Evolutionary conservation across 2,797 vertebrate genomes (phyloP).

Genomic region (Gorsachius magnificus): DNA sequence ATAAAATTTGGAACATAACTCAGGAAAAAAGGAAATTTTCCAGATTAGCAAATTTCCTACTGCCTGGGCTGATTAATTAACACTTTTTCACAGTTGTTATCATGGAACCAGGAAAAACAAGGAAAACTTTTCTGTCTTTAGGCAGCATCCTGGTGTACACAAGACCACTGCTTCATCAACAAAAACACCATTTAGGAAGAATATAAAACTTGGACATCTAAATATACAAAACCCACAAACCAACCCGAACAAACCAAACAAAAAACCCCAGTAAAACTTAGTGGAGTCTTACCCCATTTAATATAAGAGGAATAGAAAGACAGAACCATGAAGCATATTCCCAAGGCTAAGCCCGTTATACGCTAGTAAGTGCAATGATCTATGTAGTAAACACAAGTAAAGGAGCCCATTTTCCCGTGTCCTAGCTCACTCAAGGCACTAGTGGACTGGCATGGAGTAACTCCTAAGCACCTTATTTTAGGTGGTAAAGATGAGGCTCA

Average conservation of each 20-base stretch:
- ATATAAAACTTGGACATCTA: background rate
- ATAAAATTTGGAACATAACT: background rate
- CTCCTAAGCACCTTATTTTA: background rate
- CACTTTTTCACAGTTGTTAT: background rate
- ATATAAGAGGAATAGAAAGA: background rate
- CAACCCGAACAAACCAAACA: rapidly evolving
- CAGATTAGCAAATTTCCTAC: background rate
- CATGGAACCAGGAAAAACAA: background rate
- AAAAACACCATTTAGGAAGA: background rate
- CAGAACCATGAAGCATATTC: background rate
- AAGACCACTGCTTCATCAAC: background rate
- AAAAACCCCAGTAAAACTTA: background rate
- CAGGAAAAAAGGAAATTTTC: background rate
- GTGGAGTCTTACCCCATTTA: background rate
- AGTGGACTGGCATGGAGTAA: background rate
- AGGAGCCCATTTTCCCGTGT: background rate
- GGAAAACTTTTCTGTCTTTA: background rate
- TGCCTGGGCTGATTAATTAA: background rate
- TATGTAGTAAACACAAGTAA: background rate
- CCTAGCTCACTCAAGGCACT: background rate
- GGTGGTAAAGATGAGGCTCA: background rate
- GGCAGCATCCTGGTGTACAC: background rate
- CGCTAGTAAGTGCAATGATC: background rate
- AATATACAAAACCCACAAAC: background rate
- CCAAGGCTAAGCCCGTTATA: background rate